These are phyloP conservation scores for Melanotus villosus DNA, from an alignment of 2,888 invertebrate genomes.

Conservation along the genomic window DNA sequence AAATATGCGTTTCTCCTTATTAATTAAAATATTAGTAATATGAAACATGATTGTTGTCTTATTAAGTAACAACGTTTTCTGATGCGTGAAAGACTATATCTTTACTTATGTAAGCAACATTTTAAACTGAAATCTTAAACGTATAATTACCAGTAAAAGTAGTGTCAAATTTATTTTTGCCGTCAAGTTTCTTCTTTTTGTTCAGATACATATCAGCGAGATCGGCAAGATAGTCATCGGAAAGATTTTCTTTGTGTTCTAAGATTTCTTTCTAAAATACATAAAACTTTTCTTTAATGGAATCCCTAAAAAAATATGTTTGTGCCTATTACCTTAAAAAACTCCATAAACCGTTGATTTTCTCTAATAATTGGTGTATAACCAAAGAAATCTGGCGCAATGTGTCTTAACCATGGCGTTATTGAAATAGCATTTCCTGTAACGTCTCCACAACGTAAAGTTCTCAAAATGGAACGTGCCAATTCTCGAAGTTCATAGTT, in stretches of 20 bases:
- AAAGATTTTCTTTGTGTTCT: constrained; percentile 67
- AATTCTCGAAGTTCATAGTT: constrained; percentile 69
- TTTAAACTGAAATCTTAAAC: no score
- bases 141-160: constrained; percentile 42
- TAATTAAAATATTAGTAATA: no score
- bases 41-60: no score
- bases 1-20: no score
- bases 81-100: no score
- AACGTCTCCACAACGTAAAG: constrained; percentile 73
- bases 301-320: no score
- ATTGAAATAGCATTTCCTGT: constrained; percentile 73
- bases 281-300: no score
- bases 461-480: constrained; percentile 67
- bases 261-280: constrained; percentile 71
- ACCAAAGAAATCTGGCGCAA: constrained; percentile 74
- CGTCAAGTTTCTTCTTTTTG: constrained; percentile 71
- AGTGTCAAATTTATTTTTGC: constrained; percentile 48
- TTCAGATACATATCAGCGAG: constrained; percentile 76
- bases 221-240: constrained; percentile 70
- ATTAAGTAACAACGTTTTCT: no score
- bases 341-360: constrained; percentile 69
- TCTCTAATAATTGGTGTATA: constrained; percentile 70
- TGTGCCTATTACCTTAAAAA: no score
- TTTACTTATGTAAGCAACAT: no score
- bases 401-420: constrained; percentile 74